Conservation (phyloP, 2,113 vertebrate genomes). For the Indri indri region DNA sequence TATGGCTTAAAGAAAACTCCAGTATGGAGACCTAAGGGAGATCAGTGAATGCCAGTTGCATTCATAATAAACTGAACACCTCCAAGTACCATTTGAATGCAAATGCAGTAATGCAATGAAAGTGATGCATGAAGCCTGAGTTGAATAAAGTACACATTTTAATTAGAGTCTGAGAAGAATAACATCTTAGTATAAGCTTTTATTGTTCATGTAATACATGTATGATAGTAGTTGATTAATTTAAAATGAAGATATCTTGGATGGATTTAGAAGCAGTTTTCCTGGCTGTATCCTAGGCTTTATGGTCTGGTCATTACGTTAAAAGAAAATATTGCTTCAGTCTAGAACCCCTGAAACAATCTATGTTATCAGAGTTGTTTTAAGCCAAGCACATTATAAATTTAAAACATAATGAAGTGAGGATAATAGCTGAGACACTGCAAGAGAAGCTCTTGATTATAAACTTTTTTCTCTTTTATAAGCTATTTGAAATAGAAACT, state of each 20-base stretch:
- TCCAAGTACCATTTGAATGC: background rate
- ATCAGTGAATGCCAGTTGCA: background rate
- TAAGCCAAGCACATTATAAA: background rate
- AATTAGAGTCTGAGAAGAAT: background rate
- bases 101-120: background rate
- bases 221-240: background rate
- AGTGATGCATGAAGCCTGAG: background rate
- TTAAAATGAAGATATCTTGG: background rate
- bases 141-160: background rate
- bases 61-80: background rate
- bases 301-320: background rate
- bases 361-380: background rate
- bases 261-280: background rate
- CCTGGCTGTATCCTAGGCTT: background rate
- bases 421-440: background rate
- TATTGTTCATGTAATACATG: background rate
- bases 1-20: background rate
- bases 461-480: background rate
- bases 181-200: background rate
- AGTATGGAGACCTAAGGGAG: background rate
- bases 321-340: constrained; percentile 1
- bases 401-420: background rate
- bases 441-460: background rate
- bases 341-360: background rate
- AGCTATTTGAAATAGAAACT: background rate